Evolutionary conservation across 2,797 vertebrate species (phyloP).

Genomic region (Gymnothorax javanicus): DNA sequence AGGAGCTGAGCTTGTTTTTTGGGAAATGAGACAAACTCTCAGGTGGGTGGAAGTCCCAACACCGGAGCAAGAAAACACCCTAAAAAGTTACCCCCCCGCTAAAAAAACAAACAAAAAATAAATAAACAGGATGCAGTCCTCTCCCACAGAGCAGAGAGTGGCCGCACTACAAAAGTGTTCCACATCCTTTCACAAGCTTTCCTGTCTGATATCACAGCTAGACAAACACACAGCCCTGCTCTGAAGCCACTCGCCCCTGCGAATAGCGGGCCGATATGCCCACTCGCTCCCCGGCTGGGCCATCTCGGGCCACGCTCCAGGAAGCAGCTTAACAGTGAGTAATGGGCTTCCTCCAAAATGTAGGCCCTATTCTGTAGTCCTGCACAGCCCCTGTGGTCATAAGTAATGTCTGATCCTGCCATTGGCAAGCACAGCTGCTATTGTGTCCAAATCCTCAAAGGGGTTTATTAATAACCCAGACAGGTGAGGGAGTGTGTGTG

Average conservation of each 20-base stretch:
- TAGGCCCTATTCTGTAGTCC: neutral
- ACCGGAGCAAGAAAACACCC: neutral
- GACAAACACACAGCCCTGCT: neutral
- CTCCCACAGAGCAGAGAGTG: neutral
- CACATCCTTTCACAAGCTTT: neutral
- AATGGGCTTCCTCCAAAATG: slow-evolving; percentile 27
- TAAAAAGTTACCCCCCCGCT: neutral
- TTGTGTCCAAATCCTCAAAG: slow-evolving; percentile 24
- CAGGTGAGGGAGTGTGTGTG: neutral
- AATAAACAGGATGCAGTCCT: neutral
- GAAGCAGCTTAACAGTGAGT: neutral
- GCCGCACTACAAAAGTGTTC: neutral
- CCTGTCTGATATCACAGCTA: neutral
- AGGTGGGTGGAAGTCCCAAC: neutral
- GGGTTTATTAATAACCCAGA: slow-evolving; percentile 29
- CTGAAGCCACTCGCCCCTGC: neutral
- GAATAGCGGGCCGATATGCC: neutral
- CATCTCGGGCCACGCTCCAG: neutral
- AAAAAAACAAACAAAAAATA: neutral
- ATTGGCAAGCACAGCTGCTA: slow-evolving; percentile 5
- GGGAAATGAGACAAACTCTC: neutral
- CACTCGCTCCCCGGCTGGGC: neutral
- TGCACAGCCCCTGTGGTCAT: neutral
- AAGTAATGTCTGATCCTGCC: neutral
- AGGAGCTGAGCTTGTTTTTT: neutral